Evolutionary conservation across 2,113 vertebrate genomes (phyloP), one percentile per base, ranked within the genome.

Genomic region (Urocitellus parryii): DNA sequence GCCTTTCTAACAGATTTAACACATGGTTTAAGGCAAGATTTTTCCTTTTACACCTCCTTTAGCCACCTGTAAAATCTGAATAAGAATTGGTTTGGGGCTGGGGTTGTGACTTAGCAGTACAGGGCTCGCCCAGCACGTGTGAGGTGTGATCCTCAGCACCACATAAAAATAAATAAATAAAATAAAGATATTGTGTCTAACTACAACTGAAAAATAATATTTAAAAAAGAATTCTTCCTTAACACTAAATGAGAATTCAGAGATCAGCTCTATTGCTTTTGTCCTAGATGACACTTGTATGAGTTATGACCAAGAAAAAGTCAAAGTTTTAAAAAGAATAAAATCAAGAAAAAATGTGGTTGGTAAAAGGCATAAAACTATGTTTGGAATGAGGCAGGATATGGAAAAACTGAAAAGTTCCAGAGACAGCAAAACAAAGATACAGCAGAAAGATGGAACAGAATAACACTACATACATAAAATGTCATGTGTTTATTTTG

Each of bases 251-350:
- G 17, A 95, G 27, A 81, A 90, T 79, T 81, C 39, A 91, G 74
- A 91, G 18, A 91, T 48, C 79, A 87, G 85, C 53, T 74, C n/a
- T 56, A 88, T 16, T 29, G 32, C 6, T 82, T 77, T 76, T 67
- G 53, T 79, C 13, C 82, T n/a, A 89, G 48, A 39, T 74, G 24
- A 97, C 32, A 42, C 10, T 73, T 94, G 32, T 67, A 4, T 76
- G 86, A 96, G 45, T 25, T 27, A 48, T 32, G 39, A 77, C 17
- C 51, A 70, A 91, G 32, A 45, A 72, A 61, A 73, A 93, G 29
- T 61, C 78, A 78, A 93, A 86, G 24, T 61, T 91, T 63, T 68
- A 92, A 95, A 92, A 61, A n/a, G 51, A 85, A 61, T 25, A 84
- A 76, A 85, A 58, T 10, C 22, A 78, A 86, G 70, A 90, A 42